phyloP scores from a whole-genome alignment of 2,797 vertebrate genomes.

The Leucoraja ocellata region DNA sequence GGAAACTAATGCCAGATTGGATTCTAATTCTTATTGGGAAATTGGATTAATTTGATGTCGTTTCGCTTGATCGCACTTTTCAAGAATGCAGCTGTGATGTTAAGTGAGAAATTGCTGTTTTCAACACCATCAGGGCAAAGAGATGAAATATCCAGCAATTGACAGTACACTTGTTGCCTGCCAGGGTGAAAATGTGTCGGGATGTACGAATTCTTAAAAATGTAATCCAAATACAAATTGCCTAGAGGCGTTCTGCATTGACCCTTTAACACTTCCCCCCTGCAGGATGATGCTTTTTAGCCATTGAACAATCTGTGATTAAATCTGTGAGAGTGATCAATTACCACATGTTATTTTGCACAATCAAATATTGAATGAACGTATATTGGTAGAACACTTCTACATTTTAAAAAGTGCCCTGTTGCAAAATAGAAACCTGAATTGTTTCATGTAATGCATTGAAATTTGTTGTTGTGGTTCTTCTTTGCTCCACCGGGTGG shows the following conservation, averaged over 20 bases:
- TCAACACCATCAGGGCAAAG: not conserved
- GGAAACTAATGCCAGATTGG: not conserved
- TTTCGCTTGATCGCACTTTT: too few species aligned
- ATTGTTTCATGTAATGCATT: not conserved
- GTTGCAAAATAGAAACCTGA: not conserved
- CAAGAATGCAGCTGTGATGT: too few species aligned
- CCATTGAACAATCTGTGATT: not conserved
- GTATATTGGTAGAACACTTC: not conserved
- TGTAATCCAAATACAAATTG: not conserved
- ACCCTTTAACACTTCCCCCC: not conserved
- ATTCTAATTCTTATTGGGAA: not conserved
- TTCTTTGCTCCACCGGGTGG: not conserved
- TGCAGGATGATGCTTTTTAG: not conserved
- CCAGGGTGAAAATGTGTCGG: not conserved
- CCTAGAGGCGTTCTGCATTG: not conserved
- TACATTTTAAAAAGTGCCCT: not conserved
- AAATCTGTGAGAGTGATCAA: not conserved
- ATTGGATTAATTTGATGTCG: not conserved
- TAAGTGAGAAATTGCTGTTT: too few species aligned
- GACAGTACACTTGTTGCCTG: not conserved
- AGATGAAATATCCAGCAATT: not conserved
- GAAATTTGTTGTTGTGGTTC: not conserved
- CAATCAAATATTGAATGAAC: not conserved
- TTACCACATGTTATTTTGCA: not conserved
- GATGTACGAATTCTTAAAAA: constrained; percentile 13